Conservation (phyloP, 2,888 invertebrate species). For the Leptinotarsa peninsularis region DNA sequence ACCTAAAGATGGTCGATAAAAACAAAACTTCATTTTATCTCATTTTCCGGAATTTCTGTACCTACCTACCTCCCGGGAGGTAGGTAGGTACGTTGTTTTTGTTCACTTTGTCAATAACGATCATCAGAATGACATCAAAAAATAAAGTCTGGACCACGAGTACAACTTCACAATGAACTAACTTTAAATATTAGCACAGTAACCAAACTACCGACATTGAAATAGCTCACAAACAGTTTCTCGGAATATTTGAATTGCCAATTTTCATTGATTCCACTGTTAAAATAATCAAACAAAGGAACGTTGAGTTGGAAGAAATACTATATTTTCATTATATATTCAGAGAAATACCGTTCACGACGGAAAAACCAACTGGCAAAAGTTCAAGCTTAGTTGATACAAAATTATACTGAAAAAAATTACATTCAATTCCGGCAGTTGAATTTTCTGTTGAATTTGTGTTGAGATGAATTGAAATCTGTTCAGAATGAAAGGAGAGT, state of each 20-base stretch:
- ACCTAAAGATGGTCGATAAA: too few species aligned
- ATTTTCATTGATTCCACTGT: neutral
- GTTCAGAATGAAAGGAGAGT: neutral
- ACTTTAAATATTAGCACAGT: neutral
- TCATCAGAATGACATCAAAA: too few species aligned
- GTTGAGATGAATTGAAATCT: neutral
- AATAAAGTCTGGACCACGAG: too few species aligned
- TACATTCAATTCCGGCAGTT: conserved; percentile 1
- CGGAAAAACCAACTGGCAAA: conserved; percentile 14
- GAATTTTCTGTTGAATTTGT: neutral
- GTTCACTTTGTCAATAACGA: too few species aligned
- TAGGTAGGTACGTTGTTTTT: too few species aligned
- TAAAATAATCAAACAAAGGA: conserved; percentile 15
- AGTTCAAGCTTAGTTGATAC: neutral
- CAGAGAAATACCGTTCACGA: conserved; percentile 1
- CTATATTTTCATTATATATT: conserved; percentile 10
- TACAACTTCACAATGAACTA: neutral
- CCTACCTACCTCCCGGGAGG: too few species aligned
- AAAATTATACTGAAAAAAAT: conserved; percentile 1
- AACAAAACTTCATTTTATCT: too few species aligned
- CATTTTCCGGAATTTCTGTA: too few species aligned
- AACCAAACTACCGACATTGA: neutral
- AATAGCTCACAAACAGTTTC: neutral
- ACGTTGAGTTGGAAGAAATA: neutral
- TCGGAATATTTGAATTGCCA: neutral